A percentile compares a stretch with the other conserved stretches of the same genome.
These are phyloP conservation scores for Drosophila bifasciata DNA, from an alignment of 1,140 invertebrate genomes.

Conservation along the genomic window DNA sequence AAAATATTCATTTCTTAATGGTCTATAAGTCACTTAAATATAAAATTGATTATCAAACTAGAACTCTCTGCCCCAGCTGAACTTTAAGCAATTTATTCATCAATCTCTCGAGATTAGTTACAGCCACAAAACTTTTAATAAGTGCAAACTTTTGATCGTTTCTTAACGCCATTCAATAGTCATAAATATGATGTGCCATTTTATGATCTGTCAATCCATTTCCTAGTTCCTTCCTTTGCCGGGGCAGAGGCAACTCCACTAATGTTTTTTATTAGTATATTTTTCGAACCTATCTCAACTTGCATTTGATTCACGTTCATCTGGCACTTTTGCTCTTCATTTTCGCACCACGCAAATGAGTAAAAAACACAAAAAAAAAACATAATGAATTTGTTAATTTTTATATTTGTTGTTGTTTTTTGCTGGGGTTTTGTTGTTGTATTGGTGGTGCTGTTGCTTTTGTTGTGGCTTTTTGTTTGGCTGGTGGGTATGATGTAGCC, in stretches of 20 bases:
- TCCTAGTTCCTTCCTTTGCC: not conserved
- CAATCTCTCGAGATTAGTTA: not conserved
- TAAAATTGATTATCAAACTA: too few relatives aligned
- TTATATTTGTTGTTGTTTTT: slow-evolving; percentile 33
- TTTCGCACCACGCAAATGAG: slow-evolving; percentile 54
- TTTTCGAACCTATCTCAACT: slow-evolving; percentile 48
- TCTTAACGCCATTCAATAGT: slow-evolving; percentile 7
- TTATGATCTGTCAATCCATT: not conserved
- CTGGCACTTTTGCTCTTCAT: slow-evolving; percentile 49
- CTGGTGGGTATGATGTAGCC: slow-evolving; percentile 19
- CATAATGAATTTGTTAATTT: slow-evolving; percentile 61
- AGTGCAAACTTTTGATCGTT: too few relatives aligned
- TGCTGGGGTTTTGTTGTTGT: slow-evolving; percentile 12
- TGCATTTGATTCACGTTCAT: slow-evolving; percentile 22
- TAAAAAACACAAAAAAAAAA: slow-evolving; percentile 44
- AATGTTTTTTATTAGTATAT: too few relatives aligned
- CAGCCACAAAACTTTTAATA: too few relatives aligned
- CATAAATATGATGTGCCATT: slow-evolving; percentile 7
- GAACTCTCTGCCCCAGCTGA: too few relatives aligned
- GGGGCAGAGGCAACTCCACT: not conserved
- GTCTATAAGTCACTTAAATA: too few relatives aligned
- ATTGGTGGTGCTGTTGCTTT: not conserved
- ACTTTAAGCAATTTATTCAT: not conserved
- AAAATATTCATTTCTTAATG: too few relatives aligned
- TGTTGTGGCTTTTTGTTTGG: not conserved